Evolutionary conservation across 2,113 vertebrate species (phyloP).

Genomic region (Upupa epops): DNA sequence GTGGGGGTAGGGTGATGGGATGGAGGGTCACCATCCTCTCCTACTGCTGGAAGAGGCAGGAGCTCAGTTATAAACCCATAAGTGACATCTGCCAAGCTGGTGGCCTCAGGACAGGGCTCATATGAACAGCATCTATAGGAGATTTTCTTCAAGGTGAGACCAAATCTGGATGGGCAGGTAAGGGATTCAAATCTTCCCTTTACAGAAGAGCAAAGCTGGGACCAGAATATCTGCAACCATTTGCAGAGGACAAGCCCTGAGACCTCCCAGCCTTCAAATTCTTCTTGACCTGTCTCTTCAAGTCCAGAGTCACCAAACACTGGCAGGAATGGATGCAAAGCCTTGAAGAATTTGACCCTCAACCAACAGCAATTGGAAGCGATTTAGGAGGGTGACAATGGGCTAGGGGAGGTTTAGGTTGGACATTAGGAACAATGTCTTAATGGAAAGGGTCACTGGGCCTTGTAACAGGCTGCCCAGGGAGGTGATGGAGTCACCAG

Average conservation of each 20-base stretch:
- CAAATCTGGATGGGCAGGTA: rapidly evolving
- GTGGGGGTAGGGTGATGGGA: rapidly evolving
- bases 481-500: too few relatives aligned
- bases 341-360: not conserved
- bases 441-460: too few relatives aligned
- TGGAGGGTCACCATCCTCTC: rapidly evolving
- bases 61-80: not conserved
- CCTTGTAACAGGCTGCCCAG: too few relatives aligned
- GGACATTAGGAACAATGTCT: too few relatives aligned
- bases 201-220: not conserved
- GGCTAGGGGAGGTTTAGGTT: not conserved
- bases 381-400: not conserved
- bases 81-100: not conserved
- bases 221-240: not conserved
- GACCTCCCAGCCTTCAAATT: not conserved
- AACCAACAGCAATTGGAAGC: conserved; percentile 10
- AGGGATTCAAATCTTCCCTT: not conserved
- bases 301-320: not conserved
- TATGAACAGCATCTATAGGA: not conserved
- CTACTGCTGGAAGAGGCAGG: not conserved
- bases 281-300: not conserved
- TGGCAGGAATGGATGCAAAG: not conserved
- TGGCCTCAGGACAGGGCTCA: too few relatives aligned
- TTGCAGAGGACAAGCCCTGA: rapidly evolving
- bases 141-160: not conserved